phyloP scores from a whole-genome alignment of 2,113 vertebrate species.

The Desmodus rotundus region DNA sequence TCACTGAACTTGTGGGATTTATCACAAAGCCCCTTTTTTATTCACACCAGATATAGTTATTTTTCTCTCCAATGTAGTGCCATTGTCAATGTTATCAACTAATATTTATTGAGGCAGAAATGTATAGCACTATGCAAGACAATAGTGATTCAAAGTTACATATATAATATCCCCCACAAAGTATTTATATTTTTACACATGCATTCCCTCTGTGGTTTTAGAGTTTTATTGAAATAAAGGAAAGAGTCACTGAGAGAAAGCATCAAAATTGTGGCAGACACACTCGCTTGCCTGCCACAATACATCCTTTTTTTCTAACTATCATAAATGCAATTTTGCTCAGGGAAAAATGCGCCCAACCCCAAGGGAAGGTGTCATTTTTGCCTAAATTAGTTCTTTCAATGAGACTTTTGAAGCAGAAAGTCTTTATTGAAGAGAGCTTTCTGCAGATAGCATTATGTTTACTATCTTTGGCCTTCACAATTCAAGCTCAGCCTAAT shows the following conservation, averaged over 20 bases:
- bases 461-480: not conserved
- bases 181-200: not conserved
- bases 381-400: not conserved
- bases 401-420: not conserved
- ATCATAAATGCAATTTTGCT: not conserved
- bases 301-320: not conserved
- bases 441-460: not conserved
- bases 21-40: not conserved
- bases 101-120: not conserved
- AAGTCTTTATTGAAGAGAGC: not conserved
- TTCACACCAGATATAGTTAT: not conserved
- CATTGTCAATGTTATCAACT: not conserved
- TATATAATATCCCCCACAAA: not conserved
- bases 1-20: not conserved
- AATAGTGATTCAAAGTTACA: not conserved
- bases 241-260: not conserved
- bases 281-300: not conserved
- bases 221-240: not conserved
- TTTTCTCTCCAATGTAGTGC: slow-evolving; percentile 5
- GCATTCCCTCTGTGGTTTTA: slow-evolving; percentile 3
- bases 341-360: not conserved
- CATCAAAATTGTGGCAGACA: not conserved
- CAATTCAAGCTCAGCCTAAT: not conserved
- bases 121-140: not conserved
- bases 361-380: not conserved